A percentile compares a stretch with the other conserved stretches of the same genome.
phyloP scores from a whole-genome alignment of 2,888 invertebrate genomes.

The Baronia brevicornis region DNA sequence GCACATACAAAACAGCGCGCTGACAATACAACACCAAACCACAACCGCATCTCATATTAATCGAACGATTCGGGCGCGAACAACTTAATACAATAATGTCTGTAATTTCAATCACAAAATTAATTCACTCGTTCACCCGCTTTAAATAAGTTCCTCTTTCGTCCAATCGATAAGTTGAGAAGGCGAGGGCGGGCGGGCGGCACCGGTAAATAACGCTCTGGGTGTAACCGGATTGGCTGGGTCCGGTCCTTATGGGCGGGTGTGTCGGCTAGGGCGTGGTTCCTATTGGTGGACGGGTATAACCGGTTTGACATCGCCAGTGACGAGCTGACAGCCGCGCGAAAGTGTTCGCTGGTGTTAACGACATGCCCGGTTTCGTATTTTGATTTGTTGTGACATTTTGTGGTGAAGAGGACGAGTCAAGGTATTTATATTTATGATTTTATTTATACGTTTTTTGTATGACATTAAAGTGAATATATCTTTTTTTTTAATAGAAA shows the following conservation, averaged over 20 bases:
- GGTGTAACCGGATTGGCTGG: constrained; percentile 35
- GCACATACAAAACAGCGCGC: constrained; percentile 26
- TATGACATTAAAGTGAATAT: too few species aligned
- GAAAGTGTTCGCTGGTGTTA: constrained; percentile 3
- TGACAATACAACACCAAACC: too few species aligned
- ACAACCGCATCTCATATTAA: constrained; percentile 44
- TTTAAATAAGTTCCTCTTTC: constrained; percentile 64
- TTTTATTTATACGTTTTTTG: not conserved
- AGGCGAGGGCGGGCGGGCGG: constrained; percentile 54
- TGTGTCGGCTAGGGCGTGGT: constrained; percentile 29
- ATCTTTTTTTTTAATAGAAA: not conserved
- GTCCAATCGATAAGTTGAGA: constrained; percentile 67
- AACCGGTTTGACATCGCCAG: constrained; percentile 12
- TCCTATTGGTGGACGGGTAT: constrained; percentile 25
- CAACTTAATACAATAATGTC: constrained; percentile 54
- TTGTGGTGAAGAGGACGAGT: constrained; percentile 13
- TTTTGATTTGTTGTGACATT: constrained; percentile 20
- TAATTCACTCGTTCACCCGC: constrained; percentile 57
- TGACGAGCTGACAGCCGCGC: constrained; percentile 7
- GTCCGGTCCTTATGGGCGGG: constrained; percentile 30
- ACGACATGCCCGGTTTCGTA: constrained; percentile 12
- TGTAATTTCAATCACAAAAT: constrained; percentile 72
- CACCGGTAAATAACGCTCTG: constrained; percentile 66
- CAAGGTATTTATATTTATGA: constrained; percentile 6
- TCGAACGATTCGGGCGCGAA: constrained; percentile 49